phyloP scores from a whole-genome alignment of 2,797 vertebrate genomes.

The Molossus alvarezi region DNA sequence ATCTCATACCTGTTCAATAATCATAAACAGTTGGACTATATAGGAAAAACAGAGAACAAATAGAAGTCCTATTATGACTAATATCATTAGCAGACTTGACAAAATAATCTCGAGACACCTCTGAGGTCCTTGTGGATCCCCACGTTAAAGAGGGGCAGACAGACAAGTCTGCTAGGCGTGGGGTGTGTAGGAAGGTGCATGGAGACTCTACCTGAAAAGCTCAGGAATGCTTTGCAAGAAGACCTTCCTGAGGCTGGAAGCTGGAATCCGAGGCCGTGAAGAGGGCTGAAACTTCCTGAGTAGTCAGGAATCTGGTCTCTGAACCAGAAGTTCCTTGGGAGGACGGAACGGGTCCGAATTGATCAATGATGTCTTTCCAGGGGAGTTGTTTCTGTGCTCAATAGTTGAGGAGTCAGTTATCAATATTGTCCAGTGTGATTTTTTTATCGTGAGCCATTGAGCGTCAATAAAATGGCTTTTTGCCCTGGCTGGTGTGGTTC shows the following conservation, averaged over 20 bases:
- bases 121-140: neutral
- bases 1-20: neutral
- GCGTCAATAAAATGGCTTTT: too few relatives aligned
- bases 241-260: neutral
- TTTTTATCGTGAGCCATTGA: too few relatives aligned
- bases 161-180: neutral
- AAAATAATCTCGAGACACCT: neutral
- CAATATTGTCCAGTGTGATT: too few relatives aligned
- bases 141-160: neutral
- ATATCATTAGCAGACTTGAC: neutral
- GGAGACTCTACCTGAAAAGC: neutral
- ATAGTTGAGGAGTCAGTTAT: neutral
- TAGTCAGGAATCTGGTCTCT: neutral
- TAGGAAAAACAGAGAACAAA: neutral
- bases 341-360: neutral
- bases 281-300: neutral
- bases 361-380: fast-evolving
- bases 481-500: too few relatives aligned
- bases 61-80: neutral
- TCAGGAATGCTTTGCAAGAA: neutral
- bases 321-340: neutral
- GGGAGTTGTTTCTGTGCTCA: neutral
- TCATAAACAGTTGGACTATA: neutral
- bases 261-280: fast-evolving
- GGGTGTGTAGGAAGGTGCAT: too few relatives aligned